A percentile compares a stretch with the other conserved stretches of the same genome.
Evolutionary conservation across 2,888 invertebrate genomes (phyloP).

Genomic region (Euphydryas editha): DNA sequence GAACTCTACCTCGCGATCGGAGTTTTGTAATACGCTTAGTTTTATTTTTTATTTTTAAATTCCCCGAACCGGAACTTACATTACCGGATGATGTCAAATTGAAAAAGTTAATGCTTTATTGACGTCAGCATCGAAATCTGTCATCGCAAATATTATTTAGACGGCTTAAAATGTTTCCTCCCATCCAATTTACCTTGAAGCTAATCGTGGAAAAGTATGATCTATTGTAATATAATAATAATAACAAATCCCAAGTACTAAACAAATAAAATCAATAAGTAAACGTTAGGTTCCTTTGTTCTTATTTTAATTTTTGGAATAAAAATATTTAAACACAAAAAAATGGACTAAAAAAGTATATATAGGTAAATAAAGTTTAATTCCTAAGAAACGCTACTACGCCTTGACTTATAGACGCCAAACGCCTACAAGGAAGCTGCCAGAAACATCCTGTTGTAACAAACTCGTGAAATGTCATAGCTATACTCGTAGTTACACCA

Average conservation of each 20-base stretch:
- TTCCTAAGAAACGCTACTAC: background rate
- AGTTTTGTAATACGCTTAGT: too few species aligned
- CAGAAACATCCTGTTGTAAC: conserved; percentile 3
- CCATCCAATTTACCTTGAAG: conserved; percentile 5
- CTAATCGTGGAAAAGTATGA: background rate
- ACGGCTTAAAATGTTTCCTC: background rate
- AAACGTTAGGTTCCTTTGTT: background rate
- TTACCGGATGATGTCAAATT: conserved; percentile 27
- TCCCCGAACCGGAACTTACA: conserved; percentile 22
- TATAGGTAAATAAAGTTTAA: background rate
- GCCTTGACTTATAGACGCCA: background rate
- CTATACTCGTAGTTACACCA: background rate
- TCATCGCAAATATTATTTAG: conserved; percentile 14
- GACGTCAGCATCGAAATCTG: conserved; percentile 20
- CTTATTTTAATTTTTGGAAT: too few species aligned
- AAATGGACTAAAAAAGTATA: background rate
- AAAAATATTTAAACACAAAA: background rate
- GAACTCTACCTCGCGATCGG: too few species aligned
- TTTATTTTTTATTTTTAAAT: conserved; percentile 9
- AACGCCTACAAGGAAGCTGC: background rate
- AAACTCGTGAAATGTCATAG: background rate
- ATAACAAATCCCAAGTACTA: background rate
- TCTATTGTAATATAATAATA: conserved; percentile 6
- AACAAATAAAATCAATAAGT: background rate
- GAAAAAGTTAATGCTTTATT: conserved; percentile 30